phyloP scores from a whole-genome alignment of 2,888 invertebrate species.

The Tiliacea aurago region DNA sequence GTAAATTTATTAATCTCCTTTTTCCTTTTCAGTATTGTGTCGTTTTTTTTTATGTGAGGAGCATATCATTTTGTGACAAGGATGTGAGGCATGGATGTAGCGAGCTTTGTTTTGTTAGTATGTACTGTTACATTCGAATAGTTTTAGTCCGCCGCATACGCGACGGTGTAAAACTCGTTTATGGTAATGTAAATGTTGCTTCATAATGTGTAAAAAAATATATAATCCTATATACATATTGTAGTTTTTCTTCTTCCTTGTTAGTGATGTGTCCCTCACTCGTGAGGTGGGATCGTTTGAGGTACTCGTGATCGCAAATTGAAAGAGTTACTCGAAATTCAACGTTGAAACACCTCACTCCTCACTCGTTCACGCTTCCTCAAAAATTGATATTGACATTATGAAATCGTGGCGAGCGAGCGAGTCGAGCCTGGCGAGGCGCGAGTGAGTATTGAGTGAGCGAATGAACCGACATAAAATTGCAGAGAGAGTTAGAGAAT shows the following conservation, averaged over 20 bases:
- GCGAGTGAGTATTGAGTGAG: no score
- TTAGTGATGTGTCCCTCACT: no score
- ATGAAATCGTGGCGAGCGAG: no score
- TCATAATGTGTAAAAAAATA: slow-evolving; percentile 90
- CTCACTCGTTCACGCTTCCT: no score
- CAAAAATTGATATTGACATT: no score
- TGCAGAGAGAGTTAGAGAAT: no score
- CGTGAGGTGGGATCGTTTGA: no score
- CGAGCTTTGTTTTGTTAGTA: slow-evolving; percentile 83
- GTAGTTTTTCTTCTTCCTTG: slow-evolving; percentile 73
- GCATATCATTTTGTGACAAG: slow-evolving; percentile 76
- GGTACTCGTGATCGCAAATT: no score
- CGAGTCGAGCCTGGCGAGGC: no score
- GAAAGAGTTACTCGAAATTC: no score
- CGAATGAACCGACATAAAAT: no score
- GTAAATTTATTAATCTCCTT: slow-evolving; percentile 89
- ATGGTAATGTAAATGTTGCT: slow-evolving; percentile 91
- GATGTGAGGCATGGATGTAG: slow-evolving; percentile 69
- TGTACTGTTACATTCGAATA: slow-evolving; percentile 90
- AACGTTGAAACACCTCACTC: no score
- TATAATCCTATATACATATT: slow-evolving; percentile 88
- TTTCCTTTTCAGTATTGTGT: slow-evolving; percentile 90
- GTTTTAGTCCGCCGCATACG: slow-evolving; percentile 80
- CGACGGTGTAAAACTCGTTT: slow-evolving; percentile 85
- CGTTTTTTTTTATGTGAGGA: slow-evolving; percentile 83